Evolutionary conservation across 2,113 vertebrate species (phyloP), one percentile per base, ranked within the genome.

Genomic region (Rhadina sibilatrix): DNA sequence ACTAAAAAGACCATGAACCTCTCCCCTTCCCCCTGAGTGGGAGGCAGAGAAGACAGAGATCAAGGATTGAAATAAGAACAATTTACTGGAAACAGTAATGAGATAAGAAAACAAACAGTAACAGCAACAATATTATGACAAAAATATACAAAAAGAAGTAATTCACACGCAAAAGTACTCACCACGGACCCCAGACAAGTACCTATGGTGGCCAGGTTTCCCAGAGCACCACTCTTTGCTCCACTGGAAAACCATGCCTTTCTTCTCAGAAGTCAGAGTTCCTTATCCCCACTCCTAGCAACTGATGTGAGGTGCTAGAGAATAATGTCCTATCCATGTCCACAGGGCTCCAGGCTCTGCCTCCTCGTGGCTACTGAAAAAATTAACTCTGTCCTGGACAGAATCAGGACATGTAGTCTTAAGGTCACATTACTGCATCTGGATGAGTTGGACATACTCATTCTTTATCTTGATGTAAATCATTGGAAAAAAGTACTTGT

Each of bases 161-260:
- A 38, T 44, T 80, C 42, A 22, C 18, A 33, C 11, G 10, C 7
- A 37, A 8, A 59, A 59, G 5, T 10, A 12, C 28, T 65, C 31
- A 23, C 6, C 10, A 12, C 0, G 0, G 10, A 57, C 37, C 50
- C 15, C 10, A 31, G 49, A 22, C 3, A 31, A 18, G n/a, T n/a
- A 72, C 37, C 4, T 33, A 9, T 5, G 4, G 15, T 31, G 24
- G 27, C 23, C 2, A 0, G 31, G 10, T 37, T 57, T 28, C 31
- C 8, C 37, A 42, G 31, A 57, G 18, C 0, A 0, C 6, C 46
- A 44, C 22, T 13, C 33, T 37, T 28, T 33, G 23, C 28, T 52
- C 52, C 27, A n/a, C 7, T 12, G 9, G 6, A 44, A 57, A 52
- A 59, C 27, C 33, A 37, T 12, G 18, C 1, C 17, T 47, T 64